Percentiles rank a stretch among this genome's conserved stretches.
Conservation (phyloP, 2,888 invertebrate species). For the Elgonia sp. region DNA sequence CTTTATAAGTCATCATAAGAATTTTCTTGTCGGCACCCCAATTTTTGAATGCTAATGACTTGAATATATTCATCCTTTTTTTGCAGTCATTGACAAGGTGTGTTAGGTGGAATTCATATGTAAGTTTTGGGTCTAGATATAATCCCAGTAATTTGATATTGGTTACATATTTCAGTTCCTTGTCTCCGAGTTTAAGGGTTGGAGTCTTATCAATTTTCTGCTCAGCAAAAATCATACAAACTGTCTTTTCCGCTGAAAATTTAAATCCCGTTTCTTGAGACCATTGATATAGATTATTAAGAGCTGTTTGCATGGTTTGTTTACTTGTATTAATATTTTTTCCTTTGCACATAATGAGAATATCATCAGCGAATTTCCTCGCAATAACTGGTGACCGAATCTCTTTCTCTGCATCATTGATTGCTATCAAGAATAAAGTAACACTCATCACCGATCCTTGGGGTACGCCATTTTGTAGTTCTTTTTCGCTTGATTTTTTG, state of each 20-base stretch:
- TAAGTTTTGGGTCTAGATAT: slow-evolving; percentile 3
- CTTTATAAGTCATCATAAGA: background rate
- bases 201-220: background rate
- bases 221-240: background rate
- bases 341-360: slow-evolving; percentile 6
- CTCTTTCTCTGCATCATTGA: background rate
- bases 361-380: slow-evolving; percentile 17
- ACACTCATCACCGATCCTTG: slow-evolving; percentile 69
- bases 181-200: background rate
- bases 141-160: slow-evolving; percentile 23
- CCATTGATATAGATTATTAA: background rate
- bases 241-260: background rate
- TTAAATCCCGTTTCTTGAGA: slow-evolving; percentile 6
- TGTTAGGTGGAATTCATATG: background rate
- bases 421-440: slow-evolving; percentile 69
- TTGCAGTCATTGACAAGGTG: slow-evolving; percentile 1
- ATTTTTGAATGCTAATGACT: slow-evolving; percentile 2
- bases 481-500: slow-evolving; percentile 6
- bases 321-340: background rate
- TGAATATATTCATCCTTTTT: slow-evolving; percentile 11
- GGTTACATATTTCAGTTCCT: slow-evolving; percentile 9
- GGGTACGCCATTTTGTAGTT: background rate
- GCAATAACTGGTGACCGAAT: background rate
- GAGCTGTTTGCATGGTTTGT: background rate
- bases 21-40: slow-evolving; percentile 3